Conservation (phyloP, 1,140 invertebrate genomes). For the Heliconius nattereri region DNA sequence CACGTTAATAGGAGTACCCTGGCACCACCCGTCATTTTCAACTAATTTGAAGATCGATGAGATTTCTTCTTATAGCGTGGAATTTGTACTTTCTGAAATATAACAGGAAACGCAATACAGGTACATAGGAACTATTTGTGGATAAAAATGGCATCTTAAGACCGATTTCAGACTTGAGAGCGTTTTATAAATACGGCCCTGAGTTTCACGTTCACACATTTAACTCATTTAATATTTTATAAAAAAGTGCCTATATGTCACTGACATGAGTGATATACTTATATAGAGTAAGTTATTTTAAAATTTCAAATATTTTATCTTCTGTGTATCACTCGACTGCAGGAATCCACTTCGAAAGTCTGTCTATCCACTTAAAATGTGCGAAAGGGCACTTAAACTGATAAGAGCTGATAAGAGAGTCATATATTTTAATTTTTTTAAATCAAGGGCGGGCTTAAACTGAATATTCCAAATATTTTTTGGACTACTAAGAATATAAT, state of each 20-base stretch:
- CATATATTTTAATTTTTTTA: neutral
- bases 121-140: too few species aligned
- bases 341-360: neutral
- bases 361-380: conserved; percentile 4
- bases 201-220: too few species aligned
- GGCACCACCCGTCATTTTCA: neutral
- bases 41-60: neutral
- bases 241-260: too few species aligned
- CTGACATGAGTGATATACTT: too few species aligned
- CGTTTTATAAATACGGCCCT: too few species aligned
- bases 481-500: too few species aligned
- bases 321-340: neutral
- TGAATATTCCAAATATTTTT: neutral
- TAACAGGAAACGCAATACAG: too few species aligned
- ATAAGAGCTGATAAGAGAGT: neutral
- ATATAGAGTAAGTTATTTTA: neutral
- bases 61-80: neutral
- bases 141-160: too few species aligned
- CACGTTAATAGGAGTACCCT: neutral
- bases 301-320: conserved; percentile 2
- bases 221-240: too few species aligned
- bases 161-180: too few species aligned
- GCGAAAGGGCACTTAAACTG: conserved; percentile 13
- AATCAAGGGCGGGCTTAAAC: neutral
- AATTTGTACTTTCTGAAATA: neutral